A percentile compares a stretch with the other conserved stretches of the same genome.
Evolutionary conservation across 2,888 invertebrate genomes (phyloP).

Genomic region (Leucania comma): DNA sequence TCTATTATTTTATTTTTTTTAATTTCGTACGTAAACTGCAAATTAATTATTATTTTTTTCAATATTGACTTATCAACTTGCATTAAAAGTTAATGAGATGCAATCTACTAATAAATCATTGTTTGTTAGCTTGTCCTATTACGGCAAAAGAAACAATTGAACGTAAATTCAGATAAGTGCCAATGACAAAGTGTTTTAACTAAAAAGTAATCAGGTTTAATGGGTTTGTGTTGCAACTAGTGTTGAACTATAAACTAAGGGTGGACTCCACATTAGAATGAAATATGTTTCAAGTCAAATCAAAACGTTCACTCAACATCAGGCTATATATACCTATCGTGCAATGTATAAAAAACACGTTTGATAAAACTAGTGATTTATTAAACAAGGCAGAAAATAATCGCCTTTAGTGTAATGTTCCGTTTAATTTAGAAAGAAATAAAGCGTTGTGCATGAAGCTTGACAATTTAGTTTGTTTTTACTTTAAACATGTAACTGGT

Average conservation of each 20-base stretch:
- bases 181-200: slow-evolving; percentile 52
- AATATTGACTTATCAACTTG: slow-evolving; percentile 38
- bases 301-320: slow-evolving; percentile 9
- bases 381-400: slow-evolving; percentile 36
- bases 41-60: slow-evolving; percentile 22
- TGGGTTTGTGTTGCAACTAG: slow-evolving; percentile 63
- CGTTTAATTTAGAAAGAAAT: slow-evolving; percentile 37
- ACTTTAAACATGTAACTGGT: background rate
- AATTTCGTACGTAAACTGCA: slow-evolving; percentile 4
- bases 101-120: slow-evolving; percentile 47
- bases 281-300: slow-evolving; percentile 1
- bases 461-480: slow-evolving; percentile 16
- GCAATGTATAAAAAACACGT: slow-evolving; percentile 9
- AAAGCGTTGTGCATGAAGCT: slow-evolving; percentile 19
- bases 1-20: slow-evolving; percentile 17
- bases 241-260: slow-evolving; percentile 39
- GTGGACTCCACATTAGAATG: background rate
- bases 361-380: slow-evolving; percentile 27
- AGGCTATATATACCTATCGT: background rate
- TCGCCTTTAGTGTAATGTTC: slow-evolving; percentile 21
- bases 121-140: slow-evolving; percentile 38
- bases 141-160: slow-evolving; percentile 55
- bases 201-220: slow-evolving; percentile 59
- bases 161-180: slow-evolving; percentile 65
- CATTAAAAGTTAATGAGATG: slow-evolving; percentile 48